Conservation (phyloP, 2,113 vertebrate species). For the Ammodramus savannarum region DNA sequence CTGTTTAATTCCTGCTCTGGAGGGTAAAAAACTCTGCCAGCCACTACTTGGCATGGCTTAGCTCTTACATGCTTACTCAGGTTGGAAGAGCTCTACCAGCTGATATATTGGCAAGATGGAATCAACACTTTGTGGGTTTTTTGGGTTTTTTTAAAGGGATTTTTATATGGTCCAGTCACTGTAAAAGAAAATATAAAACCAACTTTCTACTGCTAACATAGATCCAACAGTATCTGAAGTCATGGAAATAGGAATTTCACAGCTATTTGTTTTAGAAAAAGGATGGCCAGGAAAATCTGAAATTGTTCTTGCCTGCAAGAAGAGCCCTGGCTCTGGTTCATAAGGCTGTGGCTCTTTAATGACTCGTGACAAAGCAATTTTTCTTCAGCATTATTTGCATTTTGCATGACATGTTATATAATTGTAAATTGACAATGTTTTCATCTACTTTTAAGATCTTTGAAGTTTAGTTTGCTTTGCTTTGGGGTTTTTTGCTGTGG, state of each 20-base stretch:
- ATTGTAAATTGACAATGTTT: neutral
- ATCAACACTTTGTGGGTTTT: neutral
- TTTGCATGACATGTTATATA: neutral
- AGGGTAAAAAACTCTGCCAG: neutral
- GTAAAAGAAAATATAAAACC: neutral
- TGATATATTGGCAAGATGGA: neutral
- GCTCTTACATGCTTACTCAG: neutral
- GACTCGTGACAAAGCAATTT: neutral
- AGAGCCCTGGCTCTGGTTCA: neutral
- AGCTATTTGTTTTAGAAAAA: neutral
- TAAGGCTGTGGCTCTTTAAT: neutral
- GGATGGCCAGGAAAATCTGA: neutral
- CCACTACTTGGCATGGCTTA: neutral
- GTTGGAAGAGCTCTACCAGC: neutral
- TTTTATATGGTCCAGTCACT: neutral
- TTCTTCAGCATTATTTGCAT: neutral
- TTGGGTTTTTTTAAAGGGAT: neutral
- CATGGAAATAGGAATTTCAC: neutral
- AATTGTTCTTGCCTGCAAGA: neutral
- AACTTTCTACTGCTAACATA: neutral
- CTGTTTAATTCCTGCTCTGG: neutral
- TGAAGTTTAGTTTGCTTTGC: neutral
- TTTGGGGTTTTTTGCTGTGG: accelerated
- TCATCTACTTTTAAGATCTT: neutral
- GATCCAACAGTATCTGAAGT: neutral